Conservation (phyloP, 1,140 invertebrate species). For the Brachionus paranguensis region DNA sequence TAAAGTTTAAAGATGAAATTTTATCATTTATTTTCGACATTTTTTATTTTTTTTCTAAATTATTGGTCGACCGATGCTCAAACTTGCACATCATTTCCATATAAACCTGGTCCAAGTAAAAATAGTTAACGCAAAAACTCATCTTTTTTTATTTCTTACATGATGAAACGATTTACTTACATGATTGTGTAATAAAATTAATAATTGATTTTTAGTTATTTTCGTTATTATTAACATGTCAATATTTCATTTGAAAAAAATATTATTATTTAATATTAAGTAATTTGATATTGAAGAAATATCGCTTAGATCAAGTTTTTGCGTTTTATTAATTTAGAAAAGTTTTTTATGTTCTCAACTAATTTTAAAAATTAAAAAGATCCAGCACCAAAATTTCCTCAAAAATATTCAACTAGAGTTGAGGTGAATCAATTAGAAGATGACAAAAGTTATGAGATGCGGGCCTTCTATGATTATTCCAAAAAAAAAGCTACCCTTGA, state of each 20-base stretch:
- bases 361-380: neutral
- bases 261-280: too few species aligned
- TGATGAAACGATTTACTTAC: too few species aligned
- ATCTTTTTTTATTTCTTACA: too few species aligned
- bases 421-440: conserved; percentile 28
- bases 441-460: conserved; percentile 10
- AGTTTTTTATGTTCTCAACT: neutral
- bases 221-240: too few species aligned
- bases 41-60: neutral
- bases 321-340: neutral
- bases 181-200: too few species aligned
- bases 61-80: neutral
- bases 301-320: too few species aligned
- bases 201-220: too few species aligned
- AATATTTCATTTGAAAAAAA: too few species aligned
- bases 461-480: neutral
- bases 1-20: neutral
- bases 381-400: neutral
- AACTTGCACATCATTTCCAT: neutral
- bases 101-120: neutral
- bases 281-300: too few species aligned
- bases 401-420: conserved; percentile 15
- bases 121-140: too few species aligned
- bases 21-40: neutral
- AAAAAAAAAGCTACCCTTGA: conserved; percentile 15